These are phyloP conservation scores for Stomatorhinus ivindoensis DNA, from an alignment of 2,113 vertebrate species.

Conservation along the genomic window DNA sequence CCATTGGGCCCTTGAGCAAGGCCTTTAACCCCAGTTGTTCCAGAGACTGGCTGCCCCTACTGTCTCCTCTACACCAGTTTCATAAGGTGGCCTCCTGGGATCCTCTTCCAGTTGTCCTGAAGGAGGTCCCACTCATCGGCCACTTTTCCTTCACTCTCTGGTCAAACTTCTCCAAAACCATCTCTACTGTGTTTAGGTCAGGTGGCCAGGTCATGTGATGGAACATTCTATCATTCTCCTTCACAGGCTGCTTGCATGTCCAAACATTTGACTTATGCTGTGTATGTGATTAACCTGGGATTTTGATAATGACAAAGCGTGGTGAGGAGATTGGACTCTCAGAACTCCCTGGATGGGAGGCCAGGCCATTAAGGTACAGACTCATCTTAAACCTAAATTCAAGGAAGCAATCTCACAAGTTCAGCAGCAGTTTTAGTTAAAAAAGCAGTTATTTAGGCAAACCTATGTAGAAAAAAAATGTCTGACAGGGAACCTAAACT, in stretches of 20 bases:
- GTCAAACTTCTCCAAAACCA: not conserved
- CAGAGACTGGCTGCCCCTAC: not conserved
- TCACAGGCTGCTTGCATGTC: not conserved
- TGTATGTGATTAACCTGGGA: not conserved
- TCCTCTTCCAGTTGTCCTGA: not conserved
- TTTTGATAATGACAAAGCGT: not conserved
- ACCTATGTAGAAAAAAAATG: not conserved
- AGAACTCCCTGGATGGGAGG: not conserved
- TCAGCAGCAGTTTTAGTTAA: not conserved
- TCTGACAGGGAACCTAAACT: not conserved
- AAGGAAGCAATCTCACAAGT: not conserved
- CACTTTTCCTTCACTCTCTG: not conserved
- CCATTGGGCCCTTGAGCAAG: not conserved
- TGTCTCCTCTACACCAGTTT: not conserved
- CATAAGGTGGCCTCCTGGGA: not conserved
- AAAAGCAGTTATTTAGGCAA: not conserved
- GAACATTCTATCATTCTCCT: not conserved
- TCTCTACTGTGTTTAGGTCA: not conserved
- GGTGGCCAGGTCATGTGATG: not conserved
- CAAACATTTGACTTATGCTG: not conserved
- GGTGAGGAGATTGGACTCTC: not conserved
- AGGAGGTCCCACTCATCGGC: not conserved
- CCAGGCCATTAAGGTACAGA: not conserved
- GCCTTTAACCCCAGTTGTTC: not conserved
- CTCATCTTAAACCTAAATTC: not conserved